Evolutionary conservation across 2,888 invertebrate species (phyloP), one percentile per base, ranked within the genome.

Genomic region (Ennomos erosarius): DNA sequence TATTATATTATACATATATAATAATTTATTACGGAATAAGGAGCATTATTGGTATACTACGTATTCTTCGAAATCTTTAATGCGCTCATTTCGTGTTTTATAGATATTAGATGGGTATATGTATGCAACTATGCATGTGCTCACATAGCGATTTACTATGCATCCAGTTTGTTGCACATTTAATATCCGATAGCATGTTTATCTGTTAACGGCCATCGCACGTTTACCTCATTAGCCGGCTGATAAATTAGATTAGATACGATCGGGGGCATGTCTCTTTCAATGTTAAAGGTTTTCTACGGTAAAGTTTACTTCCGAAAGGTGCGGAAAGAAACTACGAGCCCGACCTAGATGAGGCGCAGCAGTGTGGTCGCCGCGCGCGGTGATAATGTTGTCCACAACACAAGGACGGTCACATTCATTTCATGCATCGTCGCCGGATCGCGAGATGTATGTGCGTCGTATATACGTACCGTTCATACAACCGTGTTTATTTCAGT

Each of bases 391-490:
- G 1, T 26, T 4, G 82, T 79, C 68, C 70, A 74, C 75, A 64
- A 72, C 70, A 74, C 90, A 90, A 89, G 89, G 89, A 85, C 88
- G 79, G 78, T 79, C 74, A 76, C 87, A 88, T 87, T 87, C 83
- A 82, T 82, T 87, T 87, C 83, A 82, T 82, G 76, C 16, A 3
- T 26, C 76, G 73, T 79, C 72, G 74, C 35, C 39, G 44, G 51
- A 40, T 36, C 42, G 13, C 34, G 48, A 62, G 46, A 49, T 56
- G 43, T 59, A 36, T 52, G 46, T 52, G 52, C 48, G 44, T 48
- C 52, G 42, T 46, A 48, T n/a, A n/a, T n/a, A n/a, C 16, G 3
- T 16, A 16, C 16, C 16, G 16, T 16, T 16, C 16, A 3, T 16
- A 16, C 58, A 55, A 50, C 55, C 54, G 38, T 57, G 46, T 61